These are phyloP conservation scores for Platichthys flesus DNA, from an alignment of 2,113 vertebrate species.

Conservation along the genomic window DNA sequence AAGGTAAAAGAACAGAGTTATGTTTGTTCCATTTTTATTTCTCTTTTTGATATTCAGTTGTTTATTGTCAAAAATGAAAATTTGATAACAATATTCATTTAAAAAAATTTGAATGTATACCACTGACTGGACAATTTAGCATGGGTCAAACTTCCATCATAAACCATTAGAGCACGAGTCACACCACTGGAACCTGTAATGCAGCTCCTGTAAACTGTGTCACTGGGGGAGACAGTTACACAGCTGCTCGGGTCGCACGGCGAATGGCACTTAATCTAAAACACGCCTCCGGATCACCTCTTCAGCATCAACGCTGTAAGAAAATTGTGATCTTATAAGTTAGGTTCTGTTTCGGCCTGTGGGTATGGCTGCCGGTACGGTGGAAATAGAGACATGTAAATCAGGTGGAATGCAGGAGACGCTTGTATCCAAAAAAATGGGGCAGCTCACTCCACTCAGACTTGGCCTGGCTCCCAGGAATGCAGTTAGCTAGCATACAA, in stretches of 20 bases:
- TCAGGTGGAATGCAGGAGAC: constrained; percentile 71
- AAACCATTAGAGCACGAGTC: constrained; percentile 3
- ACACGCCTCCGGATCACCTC: constrained; percentile 40
- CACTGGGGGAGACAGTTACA: constrained; percentile 23
- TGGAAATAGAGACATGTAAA: constrained; percentile 63
- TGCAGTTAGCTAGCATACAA: constrained; percentile 78
- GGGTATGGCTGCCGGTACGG: constrained; percentile 32
- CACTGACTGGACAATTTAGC: too few relatives aligned
- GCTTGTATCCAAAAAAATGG: constrained; percentile 58
- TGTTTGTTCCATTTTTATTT: too few relatives aligned
- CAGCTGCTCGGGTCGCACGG: constrained; percentile 30
- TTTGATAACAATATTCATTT: too few relatives aligned
- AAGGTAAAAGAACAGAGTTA: too few relatives aligned
- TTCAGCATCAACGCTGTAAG: constrained; percentile 34
- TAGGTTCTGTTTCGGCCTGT: constrained; percentile 46
- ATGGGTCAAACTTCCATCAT: not conserved
- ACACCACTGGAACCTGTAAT: constrained; percentile 3
- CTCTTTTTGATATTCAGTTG: too few relatives aligned
- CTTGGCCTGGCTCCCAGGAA: constrained; percentile 82
- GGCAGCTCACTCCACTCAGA: constrained; percentile 77
- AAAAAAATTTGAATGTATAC: too few relatives aligned
- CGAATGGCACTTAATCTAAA: constrained; percentile 21
- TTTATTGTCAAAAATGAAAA: too few relatives aligned
- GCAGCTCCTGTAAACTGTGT: constrained; percentile 29
- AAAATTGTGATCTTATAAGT: constrained; percentile 27